Conservation (phyloP, 2,113 vertebrate species). For the Festucalex cinctus region DNA sequence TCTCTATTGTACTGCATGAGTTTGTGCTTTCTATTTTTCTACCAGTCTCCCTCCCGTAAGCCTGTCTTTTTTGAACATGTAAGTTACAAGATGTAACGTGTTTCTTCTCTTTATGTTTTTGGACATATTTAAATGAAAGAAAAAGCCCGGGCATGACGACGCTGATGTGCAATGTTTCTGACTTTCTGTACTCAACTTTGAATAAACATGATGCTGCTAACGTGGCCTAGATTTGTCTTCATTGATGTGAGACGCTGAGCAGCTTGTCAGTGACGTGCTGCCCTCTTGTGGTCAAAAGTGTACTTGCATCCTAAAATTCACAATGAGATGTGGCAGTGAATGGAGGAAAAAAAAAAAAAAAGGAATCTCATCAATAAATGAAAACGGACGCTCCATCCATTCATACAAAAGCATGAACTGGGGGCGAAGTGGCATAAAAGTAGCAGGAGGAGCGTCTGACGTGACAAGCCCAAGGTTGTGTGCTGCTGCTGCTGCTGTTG, state of each 20-base stretch:
- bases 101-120: constrained; percentile 39
- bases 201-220: constrained; percentile 73
- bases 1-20: constrained; percentile 66
- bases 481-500: constrained; percentile 32
- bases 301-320: constrained; percentile 3
- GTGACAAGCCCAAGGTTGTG: constrained; percentile 37
- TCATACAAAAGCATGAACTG: background rate
- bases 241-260: background rate
- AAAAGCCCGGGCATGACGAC: constrained; percentile 69
- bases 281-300: constrained; percentile 61
- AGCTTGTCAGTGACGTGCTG: constrained; percentile 42
- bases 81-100: constrained; percentile 31
- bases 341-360: too few relatives aligned
- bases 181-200: constrained; percentile 51
- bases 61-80: constrained; percentile 36
- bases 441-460: constrained; percentile 5
- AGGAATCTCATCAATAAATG: too few relatives aligned
- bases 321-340: too few relatives aligned
- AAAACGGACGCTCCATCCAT: background rate
- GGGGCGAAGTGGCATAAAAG: background rate
- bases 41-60: constrained; percentile 45
- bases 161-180: constrained; percentile 70
- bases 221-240: background rate
- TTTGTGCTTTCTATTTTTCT: constrained; percentile 65
- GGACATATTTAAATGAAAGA: constrained; percentile 44